phyloP scores from a whole-genome alignment of 2,113 vertebrate genomes.

The Protobothrops mucrosquamatus region DNA sequence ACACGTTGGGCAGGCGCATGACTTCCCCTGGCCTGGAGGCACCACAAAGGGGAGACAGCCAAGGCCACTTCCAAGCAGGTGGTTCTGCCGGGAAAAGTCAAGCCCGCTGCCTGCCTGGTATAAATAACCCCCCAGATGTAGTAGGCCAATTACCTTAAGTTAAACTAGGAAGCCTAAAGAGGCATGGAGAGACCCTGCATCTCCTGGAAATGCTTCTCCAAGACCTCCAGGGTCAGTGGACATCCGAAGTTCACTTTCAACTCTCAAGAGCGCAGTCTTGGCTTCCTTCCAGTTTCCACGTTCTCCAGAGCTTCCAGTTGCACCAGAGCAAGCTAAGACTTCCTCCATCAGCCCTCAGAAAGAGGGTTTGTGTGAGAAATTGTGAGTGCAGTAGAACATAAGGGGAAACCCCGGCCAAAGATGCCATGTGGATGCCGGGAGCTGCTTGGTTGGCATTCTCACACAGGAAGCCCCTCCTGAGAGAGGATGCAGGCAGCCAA shows the following conservation, averaged over 20 bases:
- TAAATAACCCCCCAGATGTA: not conserved
- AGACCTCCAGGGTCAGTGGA: not conserved
- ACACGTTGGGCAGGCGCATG: not conserved
- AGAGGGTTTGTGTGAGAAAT: not conserved
- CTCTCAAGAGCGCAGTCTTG: not conserved
- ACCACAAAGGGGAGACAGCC: not conserved
- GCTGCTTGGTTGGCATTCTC: not conserved
- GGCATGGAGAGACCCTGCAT: not conserved
- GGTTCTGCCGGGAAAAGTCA: not conserved
- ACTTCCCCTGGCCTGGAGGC: not conserved
- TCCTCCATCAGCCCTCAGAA: not conserved
- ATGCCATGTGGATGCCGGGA: not conserved
- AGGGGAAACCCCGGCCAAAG: not conserved
- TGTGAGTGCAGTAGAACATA: not conserved
- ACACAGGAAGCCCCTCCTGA: not conserved
- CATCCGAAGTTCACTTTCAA: not conserved
- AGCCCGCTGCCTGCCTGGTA: not conserved
- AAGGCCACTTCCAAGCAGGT: not conserved
- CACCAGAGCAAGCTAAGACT: not conserved
- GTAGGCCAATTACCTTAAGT: not conserved
- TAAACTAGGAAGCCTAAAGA: not conserved
- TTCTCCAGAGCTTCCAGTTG: not conserved
- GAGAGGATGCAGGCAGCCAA: accelerated
- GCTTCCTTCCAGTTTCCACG: not conserved
- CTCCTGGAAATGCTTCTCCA: not conserved